Base-by-base conservation (phyloP, 2,797 vertebrate genomes). In the Crenuchus spilurus region DNA sequence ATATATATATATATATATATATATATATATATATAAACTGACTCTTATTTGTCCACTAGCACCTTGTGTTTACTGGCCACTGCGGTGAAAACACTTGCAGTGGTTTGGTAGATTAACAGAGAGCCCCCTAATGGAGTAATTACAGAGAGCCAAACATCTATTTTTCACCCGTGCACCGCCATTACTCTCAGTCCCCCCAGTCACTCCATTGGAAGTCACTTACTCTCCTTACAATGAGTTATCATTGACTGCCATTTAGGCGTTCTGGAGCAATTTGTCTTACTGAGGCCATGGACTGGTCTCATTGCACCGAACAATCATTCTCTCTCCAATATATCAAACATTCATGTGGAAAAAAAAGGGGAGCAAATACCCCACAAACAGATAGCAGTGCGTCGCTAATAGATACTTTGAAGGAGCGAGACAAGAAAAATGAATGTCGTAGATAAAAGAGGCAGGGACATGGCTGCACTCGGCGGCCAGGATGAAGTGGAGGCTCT, bases 221-320 rank as follows among this genome's bases (percentile, higher is more conserved):
- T 94, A 95, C 95, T 94, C 94, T 95, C 88, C 87, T 94, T 94
- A 95, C 95, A 95, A 95, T 96, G 94, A 97, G 94, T 97, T 97
- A 98, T 98, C 96, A 97, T 95, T 95, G 95, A 95, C 95, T 97
- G 96, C 95, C 96, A 96, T 94, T 90, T 91, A 92, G 94, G 93
- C 89, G 92, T 93, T 95, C 93, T 90, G 91, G 90, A 90, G 94
- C 92, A 93, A 97, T 98, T 96, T 95, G 94, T 97, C 95, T 97
- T 96, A 94, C 94, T 95, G 93, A 95, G 94, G 93, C 94, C 86
- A 92, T 87, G 91, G 90, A 90, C 92, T 91, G 92, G 94, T 91
- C 94, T 94, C 93, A 91, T 88, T 93, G 93, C 92, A 92, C 93
- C 94, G 94, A 95, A 95, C 93, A 94, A 96, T 94, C 95, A 94